A percentile compares a stretch with the other conserved stretches of the same genome.
Conservation (phyloP, 2,113 vertebrate species). For the Polypterus senegalus region DNA sequence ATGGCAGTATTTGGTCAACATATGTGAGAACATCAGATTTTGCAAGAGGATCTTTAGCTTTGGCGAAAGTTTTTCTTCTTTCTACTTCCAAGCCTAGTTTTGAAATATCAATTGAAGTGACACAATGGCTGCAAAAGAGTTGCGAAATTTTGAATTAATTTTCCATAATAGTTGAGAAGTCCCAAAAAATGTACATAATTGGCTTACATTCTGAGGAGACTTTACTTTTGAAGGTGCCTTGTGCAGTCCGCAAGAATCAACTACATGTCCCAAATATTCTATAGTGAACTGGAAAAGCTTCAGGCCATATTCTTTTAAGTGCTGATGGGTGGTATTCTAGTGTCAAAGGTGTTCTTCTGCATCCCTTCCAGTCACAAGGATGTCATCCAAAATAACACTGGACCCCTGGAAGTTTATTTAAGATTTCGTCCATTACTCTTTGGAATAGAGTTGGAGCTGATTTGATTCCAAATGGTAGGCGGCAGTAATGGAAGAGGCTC, state of each 20-base stretch:
- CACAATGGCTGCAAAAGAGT: slow-evolving; percentile 24
- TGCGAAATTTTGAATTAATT: too few relatives aligned
- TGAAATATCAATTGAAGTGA: background rate
- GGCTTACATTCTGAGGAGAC: too few relatives aligned
- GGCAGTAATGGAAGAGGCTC: background rate
- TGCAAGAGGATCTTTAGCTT: slow-evolving; percentile 27
- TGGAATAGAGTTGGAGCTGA: background rate
- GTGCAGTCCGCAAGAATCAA: too few relatives aligned
- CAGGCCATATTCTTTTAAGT: background rate
- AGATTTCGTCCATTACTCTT: background rate
- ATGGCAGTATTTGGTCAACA: slow-evolving; percentile 40
- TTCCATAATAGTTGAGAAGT: background rate
- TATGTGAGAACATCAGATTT: slow-evolving; percentile 25
- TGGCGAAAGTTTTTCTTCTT: slow-evolving; percentile 40
- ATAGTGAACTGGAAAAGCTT: background rate
- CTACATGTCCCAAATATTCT: slow-evolving; percentile 1
- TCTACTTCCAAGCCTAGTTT: slow-evolving; percentile 37
- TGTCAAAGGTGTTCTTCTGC: background rate
- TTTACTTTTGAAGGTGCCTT: too few relatives aligned
- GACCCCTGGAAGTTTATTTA: background rate
- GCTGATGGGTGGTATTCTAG: background rate
- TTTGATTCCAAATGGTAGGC: background rate
- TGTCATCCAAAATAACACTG: background rate
- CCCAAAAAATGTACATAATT: background rate
- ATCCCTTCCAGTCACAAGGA: background rate